Evolutionary conservation across 2,888 invertebrate genomes (phyloP).

Genomic region (Fragum whitleyi): DNA sequence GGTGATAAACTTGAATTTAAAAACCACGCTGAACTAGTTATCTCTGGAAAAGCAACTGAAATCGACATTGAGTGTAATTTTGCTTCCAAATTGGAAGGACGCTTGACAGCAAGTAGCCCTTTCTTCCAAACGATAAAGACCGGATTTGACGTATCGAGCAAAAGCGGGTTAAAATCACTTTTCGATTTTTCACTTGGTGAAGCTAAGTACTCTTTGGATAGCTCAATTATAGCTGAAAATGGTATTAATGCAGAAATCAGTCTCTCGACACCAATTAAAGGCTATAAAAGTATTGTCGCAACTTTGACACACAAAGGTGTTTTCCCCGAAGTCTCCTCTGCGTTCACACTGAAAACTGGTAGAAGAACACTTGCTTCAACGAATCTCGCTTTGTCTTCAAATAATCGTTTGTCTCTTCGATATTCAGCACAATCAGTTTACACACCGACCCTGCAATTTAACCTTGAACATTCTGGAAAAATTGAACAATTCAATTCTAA

Average conservation of each 20-base stretch:
- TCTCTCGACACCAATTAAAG: slow-evolving; percentile 44
- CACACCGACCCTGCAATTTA: slow-evolving; percentile 46
- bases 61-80: slow-evolving; percentile 59
- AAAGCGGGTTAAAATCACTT: slow-evolving; percentile 21
- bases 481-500: slow-evolving; percentile 39
- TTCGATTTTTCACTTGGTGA: slow-evolving; percentile 25
- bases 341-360: slow-evolving; percentile 37
- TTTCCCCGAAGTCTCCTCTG: slow-evolving; percentile 34
- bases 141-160: slow-evolving; percentile 48
- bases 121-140: slow-evolving; percentile 26
- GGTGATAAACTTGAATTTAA: slow-evolving; percentile 42
- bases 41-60: slow-evolving; percentile 58
- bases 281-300: slow-evolving; percentile 33
- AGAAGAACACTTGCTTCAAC: slow-evolving; percentile 41
- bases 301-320: slow-evolving; percentile 39
- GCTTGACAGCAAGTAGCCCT: slow-evolving; percentile 39
- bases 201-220: slow-evolving; percentile 39
- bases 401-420: slow-evolving; percentile 22
- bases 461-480: slow-evolving; percentile 33
- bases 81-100: slow-evolving; percentile 50
- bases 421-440: slow-evolving; percentile 31
- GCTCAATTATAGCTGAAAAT: slow-evolving; percentile 12
- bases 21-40: slow-evolving; percentile 47
- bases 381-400: slow-evolving; percentile 21
- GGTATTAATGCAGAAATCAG: slow-evolving; percentile 30